phyloP scores from a whole-genome alignment of 2,888 invertebrate species.

The Mythimna loreyi region DNA sequence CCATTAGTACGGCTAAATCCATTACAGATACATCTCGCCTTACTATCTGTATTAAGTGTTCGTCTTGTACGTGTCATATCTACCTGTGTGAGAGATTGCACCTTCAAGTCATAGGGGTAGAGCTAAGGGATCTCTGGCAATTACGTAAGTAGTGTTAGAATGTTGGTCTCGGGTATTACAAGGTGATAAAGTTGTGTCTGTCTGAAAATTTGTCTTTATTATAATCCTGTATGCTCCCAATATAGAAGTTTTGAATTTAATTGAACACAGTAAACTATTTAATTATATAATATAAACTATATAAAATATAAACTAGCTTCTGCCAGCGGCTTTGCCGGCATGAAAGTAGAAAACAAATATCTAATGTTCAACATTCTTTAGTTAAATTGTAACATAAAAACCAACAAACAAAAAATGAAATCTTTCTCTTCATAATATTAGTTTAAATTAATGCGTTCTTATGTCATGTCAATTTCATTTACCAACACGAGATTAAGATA shows the following conservation, averaged over 20 bases:
- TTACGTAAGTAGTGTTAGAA: background rate
- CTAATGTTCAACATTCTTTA: too few species aligned
- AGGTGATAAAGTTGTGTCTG: background rate
- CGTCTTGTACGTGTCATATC: conserved; percentile 37
- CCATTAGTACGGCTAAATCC: conserved; percentile 85
- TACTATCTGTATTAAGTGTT: conserved; percentile 55
- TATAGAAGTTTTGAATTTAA: background rate
- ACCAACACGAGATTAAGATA: background rate
- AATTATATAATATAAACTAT: too few species aligned
- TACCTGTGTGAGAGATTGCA: conserved; percentile 32
- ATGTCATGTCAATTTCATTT: background rate
- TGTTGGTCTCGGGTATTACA: background rate
- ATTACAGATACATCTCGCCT: conserved; percentile 79
- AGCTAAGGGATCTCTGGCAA: background rate
- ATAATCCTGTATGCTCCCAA: too few species aligned
- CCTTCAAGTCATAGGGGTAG: conserved; percentile 11
- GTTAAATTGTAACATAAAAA: too few species aligned
- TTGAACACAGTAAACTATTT: background rate
- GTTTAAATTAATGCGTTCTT: background rate
- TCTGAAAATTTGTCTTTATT: background rate
- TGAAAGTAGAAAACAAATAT: too few species aligned
- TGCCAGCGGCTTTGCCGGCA: too few species aligned
- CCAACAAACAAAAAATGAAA: too few species aligned
- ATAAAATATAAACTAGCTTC: too few species aligned
- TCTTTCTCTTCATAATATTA: too few species aligned